These are phyloP conservation scores for Isaurus tuberculatus DNA, from an alignment of 92 coral and sea anemone genomes.

Conservation along the genomic window DNA sequence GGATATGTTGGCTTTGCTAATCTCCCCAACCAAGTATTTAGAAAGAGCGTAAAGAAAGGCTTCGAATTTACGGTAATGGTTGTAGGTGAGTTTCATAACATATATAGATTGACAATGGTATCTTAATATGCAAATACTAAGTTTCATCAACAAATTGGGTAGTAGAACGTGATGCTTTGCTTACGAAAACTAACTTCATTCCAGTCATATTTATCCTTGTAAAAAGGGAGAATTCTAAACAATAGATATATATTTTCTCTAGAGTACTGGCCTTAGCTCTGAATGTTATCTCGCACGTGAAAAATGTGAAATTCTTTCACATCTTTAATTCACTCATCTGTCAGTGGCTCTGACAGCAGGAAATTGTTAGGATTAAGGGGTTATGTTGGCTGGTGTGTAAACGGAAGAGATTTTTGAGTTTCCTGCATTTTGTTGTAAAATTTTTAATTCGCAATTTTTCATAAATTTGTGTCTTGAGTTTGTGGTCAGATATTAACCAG, in stretches of 20 bases:
- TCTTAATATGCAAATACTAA: constrained; percentile 36
- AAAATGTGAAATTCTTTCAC: constrained; percentile 13
- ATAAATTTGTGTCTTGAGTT: not conserved
- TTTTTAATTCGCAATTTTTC: not conserved
- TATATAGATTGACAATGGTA: no score
- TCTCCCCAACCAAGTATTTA: constrained; percentile 98
- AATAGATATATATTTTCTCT: not conserved
- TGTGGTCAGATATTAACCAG: not conserved
- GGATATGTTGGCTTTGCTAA: constrained; percentile 99
- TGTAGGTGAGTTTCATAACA: constrained; percentile 95
- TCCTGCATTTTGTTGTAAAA: constrained; percentile 32
- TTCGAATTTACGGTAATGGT: constrained; percentile 99
- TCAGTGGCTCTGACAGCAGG: constrained; percentile 24
- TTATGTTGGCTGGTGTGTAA: constrained; percentile 18
- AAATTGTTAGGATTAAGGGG: constrained; percentile 31
- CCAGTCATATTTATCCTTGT: not conserved
- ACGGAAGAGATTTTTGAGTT: constrained; percentile 24
- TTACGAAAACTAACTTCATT: not conserved
- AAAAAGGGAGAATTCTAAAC: not conserved
- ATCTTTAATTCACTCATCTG: not conserved
- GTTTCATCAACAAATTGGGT: not conserved
- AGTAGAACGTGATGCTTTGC: not conserved
- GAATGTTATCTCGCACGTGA: constrained; percentile 46
- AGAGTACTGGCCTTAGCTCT: not conserved
- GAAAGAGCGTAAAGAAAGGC: constrained; percentile 99